Evolutionary conservation across 2,113 vertebrate species (phyloP).

Genomic region (Mungos mungo): DNA sequence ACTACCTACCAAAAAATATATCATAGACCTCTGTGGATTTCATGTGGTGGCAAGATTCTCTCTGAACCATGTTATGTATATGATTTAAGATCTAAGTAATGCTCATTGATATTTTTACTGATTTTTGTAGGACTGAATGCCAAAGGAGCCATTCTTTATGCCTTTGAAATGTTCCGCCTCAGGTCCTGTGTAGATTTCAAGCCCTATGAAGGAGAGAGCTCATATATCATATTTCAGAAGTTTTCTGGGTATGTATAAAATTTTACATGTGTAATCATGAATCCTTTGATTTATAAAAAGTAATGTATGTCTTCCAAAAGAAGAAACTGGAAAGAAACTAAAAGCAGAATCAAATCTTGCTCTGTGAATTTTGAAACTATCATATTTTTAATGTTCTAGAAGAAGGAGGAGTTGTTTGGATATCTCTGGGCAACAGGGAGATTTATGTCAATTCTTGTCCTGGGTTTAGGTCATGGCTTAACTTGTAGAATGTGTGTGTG

Average conservation of each 20-base stretch:
- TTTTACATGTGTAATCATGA: background rate
- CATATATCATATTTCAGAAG: constrained; percentile 91
- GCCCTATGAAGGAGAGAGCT: constrained; percentile 92
- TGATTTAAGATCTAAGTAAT: background rate
- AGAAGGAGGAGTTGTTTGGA: background rate
- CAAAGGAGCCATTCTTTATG: constrained; percentile 92
- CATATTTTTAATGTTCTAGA: background rate
- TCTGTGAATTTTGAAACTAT: background rate
- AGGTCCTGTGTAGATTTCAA: constrained; percentile 96
- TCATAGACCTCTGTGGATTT: background rate
- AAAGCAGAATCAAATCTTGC: constrained; percentile 10
- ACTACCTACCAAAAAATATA: background rate
- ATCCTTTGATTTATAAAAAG: background rate
- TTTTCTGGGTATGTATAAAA: constrained; percentile 85
- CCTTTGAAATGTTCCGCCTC: constrained; percentile 94
- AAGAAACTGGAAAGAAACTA: constrained; percentile 12
- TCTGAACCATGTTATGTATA: background rate
- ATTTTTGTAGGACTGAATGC: constrained; percentile 85
- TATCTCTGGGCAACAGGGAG: background rate
- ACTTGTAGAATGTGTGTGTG: background rate
- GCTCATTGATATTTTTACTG: background rate
- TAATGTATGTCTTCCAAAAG: background rate
- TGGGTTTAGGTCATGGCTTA: constrained; percentile 10
- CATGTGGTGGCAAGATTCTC: background rate
- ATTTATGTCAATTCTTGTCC: background rate